Percentiles rank a stretch among this genome's conserved stretches.
phyloP scores from a whole-genome alignment of 2,888 invertebrate genomes.

The Pristionchus maxplancki region DNA sequence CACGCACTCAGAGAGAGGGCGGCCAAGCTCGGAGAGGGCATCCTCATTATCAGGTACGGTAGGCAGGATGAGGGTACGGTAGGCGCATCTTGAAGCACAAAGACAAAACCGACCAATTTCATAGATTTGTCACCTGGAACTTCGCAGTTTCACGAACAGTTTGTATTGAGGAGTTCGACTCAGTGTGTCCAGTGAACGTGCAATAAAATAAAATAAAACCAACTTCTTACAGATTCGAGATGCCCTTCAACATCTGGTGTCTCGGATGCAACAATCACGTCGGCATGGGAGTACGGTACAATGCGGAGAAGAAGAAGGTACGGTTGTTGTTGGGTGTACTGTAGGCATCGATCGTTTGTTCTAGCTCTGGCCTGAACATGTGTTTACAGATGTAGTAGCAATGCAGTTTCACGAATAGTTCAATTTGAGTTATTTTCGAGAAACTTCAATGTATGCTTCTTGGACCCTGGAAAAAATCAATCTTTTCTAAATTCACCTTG shows the following conservation, averaged over 20 bases:
- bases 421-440: no score
- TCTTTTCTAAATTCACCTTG: no score
- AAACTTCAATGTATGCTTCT: no score
- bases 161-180: background rate
- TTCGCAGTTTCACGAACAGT: background rate
- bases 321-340: no score
- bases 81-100: background rate
- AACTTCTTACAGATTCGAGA: conserved; percentile 86
- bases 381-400: no score
- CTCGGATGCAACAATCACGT: conserved; percentile 98
- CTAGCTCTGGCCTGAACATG: no score
- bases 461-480: no score
- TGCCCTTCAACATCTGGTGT: conserved; percentile 99
- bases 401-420: no score
- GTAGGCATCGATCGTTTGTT: no score
- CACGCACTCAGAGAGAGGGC: conserved; percentile 97
- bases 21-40: conserved; percentile 93
- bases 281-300: conserved; percentile 99
- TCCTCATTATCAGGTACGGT: conserved; percentile 88
- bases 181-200: no score
- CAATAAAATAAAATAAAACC: background rate
- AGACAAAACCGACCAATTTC: background rate
- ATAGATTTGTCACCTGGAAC: background rate
- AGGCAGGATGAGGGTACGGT: background rate
- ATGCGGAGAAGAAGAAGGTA: conserved; percentile 82